phyloP scores from a whole-genome alignment of 2,113 vertebrate species.

The Motacilla alba region DNA sequence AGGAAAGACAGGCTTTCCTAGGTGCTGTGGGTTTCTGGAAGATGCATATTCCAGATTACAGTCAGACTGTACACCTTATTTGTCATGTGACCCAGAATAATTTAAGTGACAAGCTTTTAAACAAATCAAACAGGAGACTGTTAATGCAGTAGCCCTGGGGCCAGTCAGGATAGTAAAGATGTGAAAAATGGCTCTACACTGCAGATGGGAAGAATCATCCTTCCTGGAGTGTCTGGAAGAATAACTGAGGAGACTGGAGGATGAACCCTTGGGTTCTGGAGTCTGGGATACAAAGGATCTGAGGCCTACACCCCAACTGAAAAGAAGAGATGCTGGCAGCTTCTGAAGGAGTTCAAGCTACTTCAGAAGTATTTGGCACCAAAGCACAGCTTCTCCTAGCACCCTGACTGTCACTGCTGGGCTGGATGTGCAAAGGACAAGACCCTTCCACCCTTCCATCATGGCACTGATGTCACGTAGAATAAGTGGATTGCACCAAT shows the following conservation, averaged over 20 bases:
- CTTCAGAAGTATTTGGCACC: neutral
- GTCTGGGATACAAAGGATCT: too few relatives aligned
- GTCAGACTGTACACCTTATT: neutral
- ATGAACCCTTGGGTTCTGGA: neutral
- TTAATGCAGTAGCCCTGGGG: neutral
- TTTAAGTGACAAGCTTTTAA: neutral
- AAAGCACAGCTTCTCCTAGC: neutral
- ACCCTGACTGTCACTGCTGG: neutral
- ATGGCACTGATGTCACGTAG: neutral
- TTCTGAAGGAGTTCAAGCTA: neutral
- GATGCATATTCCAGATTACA: neutral
- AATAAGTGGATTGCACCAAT: neutral
- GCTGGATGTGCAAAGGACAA: neutral
- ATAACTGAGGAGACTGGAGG: neutral
- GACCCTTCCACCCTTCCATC: too few relatives aligned
- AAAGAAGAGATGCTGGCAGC: neutral
- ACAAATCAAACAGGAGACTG: neutral
- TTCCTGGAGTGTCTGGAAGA: neutral
- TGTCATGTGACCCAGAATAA: neutral
- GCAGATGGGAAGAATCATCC: neutral
- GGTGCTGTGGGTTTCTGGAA: neutral
- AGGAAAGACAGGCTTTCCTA: neutral
- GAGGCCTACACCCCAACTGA: neutral
- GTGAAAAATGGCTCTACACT: neutral
- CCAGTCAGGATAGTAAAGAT: neutral